A percentile compares a stretch with the other conserved stretches of the same genome.
Evolutionary conservation across 2,113 vertebrate species (phyloP).

Genomic region (Halcyon malimbica): DNA sequence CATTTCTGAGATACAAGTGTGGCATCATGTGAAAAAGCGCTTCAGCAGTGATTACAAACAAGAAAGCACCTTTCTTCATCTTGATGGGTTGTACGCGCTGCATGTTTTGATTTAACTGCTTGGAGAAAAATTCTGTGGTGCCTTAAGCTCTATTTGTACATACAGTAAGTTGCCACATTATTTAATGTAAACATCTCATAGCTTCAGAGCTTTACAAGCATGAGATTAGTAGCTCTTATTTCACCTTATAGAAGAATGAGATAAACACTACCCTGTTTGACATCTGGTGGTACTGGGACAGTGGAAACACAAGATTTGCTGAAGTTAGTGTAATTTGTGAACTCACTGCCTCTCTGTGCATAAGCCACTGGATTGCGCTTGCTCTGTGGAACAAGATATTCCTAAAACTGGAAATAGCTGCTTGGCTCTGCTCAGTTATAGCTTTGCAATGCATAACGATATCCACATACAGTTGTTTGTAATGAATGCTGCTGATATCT

Average conservation of each 20-base stretch:
- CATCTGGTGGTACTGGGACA: background rate
- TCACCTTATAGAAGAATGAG: background rate
- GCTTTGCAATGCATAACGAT: background rate
- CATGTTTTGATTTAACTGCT: background rate
- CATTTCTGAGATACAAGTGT: background rate
- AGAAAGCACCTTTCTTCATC: background rate
- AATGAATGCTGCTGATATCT: background rate
- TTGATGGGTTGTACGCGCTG: fast-evolving
- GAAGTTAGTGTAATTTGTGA: background rate
- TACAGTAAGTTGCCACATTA: background rate
- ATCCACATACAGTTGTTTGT: background rate
- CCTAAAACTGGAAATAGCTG: background rate
- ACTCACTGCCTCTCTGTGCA: background rate
- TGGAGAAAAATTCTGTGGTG: background rate
- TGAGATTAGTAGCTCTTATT: background rate
- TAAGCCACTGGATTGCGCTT: fast-evolving
- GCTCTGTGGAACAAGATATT: background rate
- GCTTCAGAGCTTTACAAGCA: background rate
- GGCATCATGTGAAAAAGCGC: background rate
- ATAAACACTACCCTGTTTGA: background rate
- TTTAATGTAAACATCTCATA: background rate
- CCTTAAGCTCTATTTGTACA: background rate
- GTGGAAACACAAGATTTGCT: background rate
- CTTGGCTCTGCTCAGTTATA: background rate
- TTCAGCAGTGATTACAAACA: background rate